These are phyloP conservation scores for Thaleichthys pacificus DNA, from an alignment of 2,797 vertebrate genomes.

Conservation along the genomic window DNA sequence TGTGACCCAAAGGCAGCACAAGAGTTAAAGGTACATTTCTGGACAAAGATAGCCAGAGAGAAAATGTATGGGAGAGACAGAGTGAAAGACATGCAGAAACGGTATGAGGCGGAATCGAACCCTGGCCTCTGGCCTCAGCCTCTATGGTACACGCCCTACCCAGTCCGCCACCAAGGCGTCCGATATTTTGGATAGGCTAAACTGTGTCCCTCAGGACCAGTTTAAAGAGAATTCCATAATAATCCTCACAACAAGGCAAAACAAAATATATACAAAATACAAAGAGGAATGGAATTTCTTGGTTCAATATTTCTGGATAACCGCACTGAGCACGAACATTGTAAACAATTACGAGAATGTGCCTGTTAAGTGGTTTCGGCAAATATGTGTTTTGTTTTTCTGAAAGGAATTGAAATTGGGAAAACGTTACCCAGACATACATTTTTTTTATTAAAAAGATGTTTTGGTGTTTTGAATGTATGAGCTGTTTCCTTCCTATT, in stretches of 20 bases:
- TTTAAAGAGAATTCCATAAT: constrained; percentile 6
- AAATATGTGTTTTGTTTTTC: constrained; percentile 14
- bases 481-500: constrained; percentile 31
- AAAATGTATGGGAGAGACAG: too few species aligned
- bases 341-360: constrained; percentile 33
- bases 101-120: too few species aligned
- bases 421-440: constrained; percentile 26
- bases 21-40: too few species aligned
- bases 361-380: constrained; percentile 44
- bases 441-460: background rate
- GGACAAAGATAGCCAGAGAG: too few species aligned
- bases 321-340: constrained; percentile 52
- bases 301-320: constrained; percentile 58
- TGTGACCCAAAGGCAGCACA: too few species aligned
- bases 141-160: too few species aligned
- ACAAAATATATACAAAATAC: constrained; percentile 52
- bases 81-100: too few species aligned
- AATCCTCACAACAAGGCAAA: constrained; percentile 45
- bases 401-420: constrained; percentile 59
- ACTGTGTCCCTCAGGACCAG: constrained; percentile 7
- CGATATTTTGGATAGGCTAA: background rate
- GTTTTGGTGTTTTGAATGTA: constrained; percentile 26
- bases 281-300: constrained; percentile 58
- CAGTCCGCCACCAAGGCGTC: too few species aligned
- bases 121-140: too few species aligned